Evolutionary conservation across 2,888 invertebrate species (phyloP), one percentile per base, ranked within the genome.

Genomic region (Ypsolopha scabrella): DNA sequence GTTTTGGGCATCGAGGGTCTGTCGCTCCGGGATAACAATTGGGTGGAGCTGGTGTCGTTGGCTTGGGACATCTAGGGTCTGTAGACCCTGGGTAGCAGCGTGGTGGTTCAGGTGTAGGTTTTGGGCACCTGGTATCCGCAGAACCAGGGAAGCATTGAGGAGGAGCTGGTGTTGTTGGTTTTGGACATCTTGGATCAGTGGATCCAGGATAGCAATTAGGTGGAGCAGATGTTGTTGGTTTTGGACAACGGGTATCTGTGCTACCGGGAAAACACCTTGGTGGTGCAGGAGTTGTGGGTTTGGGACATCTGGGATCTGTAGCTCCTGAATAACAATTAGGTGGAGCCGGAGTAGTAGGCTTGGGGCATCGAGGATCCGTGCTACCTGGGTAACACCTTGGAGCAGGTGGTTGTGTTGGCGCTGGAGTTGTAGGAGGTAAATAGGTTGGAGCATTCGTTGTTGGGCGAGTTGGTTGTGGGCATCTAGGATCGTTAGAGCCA

Each of bases 141-240:
- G 64, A 65, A 8, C 72, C 72, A 2, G 72, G 72, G 55, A 66
- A 78, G 50, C 79, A 80, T 3, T 55, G 43, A 4, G 66, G 63
- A 43, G 60, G 58, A 13, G 60, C 51, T 13, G 61, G 61, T 13
- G 60, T 58, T 0, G 60, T 59, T 7, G 62, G 58, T 45, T 54
- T 55, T 6, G 59, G 65, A 37, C 65, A 61, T 9, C 64, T 58
- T 36, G 58, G 57, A 41, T 62, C 57, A 6, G 56, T 54, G 11
- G 56, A 60, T 38, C 54, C 56, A 6, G 60, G 61, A 46, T 56
- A 60, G 47, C 67, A 67, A 6, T 60, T 54, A 0, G 64, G 58
- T n/a, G 62, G 58, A 6, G 57, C 54, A 9, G 59, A 58, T 6
- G 64, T 60, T 6, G 67, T 61, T 33, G 61, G 60, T 14, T 53